Percentiles rank a stretch among this genome's conserved stretches.
phyloP scores from a whole-genome alignment of 2,113 vertebrate genomes.

The Gnathonemus longibarbis region DNA sequence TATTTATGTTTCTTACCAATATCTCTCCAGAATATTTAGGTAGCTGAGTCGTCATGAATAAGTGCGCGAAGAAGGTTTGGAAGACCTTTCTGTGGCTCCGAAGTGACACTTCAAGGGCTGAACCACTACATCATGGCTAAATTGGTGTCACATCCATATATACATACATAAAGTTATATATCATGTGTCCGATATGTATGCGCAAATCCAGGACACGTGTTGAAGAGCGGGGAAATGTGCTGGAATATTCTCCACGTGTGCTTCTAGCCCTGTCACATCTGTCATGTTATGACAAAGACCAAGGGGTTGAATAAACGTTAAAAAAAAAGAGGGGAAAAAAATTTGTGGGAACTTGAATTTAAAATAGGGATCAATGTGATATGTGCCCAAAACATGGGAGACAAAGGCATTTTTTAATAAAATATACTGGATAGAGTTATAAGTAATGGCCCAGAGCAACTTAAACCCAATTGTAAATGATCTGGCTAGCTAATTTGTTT shows the following conservation, averaged over 20 bases:
- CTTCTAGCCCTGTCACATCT: background rate
- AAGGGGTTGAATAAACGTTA: background rate
- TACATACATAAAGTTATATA: constrained; percentile 2
- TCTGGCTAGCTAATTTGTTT: background rate
- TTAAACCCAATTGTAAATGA: background rate
- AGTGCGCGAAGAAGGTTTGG: background rate
- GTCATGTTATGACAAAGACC: background rate
- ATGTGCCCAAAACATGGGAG: background rate
- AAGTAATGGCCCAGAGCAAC: background rate
- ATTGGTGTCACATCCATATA: constrained; percentile 9
- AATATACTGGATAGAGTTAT: background rate
- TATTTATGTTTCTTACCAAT: background rate
- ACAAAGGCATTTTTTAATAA: background rate
- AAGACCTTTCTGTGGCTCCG: background rate
- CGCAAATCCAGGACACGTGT: constrained; percentile 3
- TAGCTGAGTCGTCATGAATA: background rate
- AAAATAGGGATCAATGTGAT: background rate
- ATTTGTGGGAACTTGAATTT: background rate
- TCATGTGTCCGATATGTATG: constrained; percentile 4
- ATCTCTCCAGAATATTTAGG: background rate
- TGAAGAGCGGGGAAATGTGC: background rate
- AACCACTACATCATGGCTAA: background rate
- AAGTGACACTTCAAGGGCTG: background rate
- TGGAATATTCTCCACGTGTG: background rate
- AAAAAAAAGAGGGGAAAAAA: background rate